phyloP scores from a whole-genome alignment of 1,140 invertebrate species.

The Chironomus tepperi region DNA sequence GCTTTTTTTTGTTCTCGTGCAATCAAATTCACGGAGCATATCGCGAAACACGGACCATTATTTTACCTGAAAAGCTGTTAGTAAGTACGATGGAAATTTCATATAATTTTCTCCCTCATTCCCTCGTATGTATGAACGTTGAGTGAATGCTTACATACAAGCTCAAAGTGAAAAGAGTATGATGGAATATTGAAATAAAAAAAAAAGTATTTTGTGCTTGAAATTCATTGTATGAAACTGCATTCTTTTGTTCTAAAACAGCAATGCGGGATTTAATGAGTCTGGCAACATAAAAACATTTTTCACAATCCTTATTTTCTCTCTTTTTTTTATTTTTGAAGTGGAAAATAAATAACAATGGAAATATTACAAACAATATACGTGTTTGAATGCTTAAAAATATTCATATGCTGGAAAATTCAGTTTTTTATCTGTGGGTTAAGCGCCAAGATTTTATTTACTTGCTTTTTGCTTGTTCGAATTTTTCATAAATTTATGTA shows the following conservation, averaged over 20 bases:
- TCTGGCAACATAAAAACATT: not conserved
- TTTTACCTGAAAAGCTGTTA: too few relatives aligned
- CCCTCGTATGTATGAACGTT: not conserved
- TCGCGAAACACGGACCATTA: too few relatives aligned
- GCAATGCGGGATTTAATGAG: not conserved
- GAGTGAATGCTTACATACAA: not conserved
- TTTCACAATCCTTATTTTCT: too few relatives aligned
- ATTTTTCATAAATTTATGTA: too few relatives aligned
- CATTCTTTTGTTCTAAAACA: not conserved
- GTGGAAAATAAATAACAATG: slow-evolving; percentile 8
- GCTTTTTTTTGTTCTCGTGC: too few relatives aligned
- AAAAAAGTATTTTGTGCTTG: not conserved
- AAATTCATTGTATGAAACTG: not conserved
- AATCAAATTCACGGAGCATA: too few relatives aligned
- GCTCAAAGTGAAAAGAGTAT: not conserved
- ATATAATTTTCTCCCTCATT: not conserved
- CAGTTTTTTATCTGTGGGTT: too few relatives aligned
- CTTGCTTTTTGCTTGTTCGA: too few relatives aligned
- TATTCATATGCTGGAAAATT: too few relatives aligned
- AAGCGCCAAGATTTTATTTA: too few relatives aligned
- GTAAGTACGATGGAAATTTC: too few relatives aligned
- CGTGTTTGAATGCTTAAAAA: not conserved
- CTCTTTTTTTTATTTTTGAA: not conserved
- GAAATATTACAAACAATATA: slow-evolving; percentile 14
- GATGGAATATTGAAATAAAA: slow-evolving; percentile 4